Percentiles rank a stretch among this genome's conserved stretches.
Evolutionary conservation across 1,140 invertebrate genomes (phyloP).

Genomic region (Polyergus mexicanus): DNA sequence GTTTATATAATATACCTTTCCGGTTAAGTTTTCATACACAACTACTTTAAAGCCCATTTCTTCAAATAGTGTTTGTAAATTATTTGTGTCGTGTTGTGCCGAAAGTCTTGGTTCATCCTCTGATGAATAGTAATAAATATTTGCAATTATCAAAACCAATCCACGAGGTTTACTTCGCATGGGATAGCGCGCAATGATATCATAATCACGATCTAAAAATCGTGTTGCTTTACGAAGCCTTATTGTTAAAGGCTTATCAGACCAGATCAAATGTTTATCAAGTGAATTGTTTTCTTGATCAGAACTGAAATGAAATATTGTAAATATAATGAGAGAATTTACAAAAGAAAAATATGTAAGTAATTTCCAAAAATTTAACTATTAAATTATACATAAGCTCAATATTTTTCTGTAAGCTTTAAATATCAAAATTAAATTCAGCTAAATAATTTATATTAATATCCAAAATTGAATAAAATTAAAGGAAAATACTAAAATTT

Average conservation of each 20-base stretch:
- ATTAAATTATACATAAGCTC: too few species aligned
- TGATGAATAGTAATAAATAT: slow-evolving; percentile 83
- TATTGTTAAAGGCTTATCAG: slow-evolving; percentile 73
- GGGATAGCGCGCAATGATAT: slow-evolving; percentile 82
- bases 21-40: slow-evolving; percentile 81
- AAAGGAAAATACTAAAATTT: too few species aligned
- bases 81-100: slow-evolving; percentile 85
- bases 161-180: slow-evolving; percentile 87
- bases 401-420: too few species aligned
- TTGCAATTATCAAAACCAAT: slow-evolving; percentile 88
- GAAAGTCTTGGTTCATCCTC: slow-evolving; percentile 80
- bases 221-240: slow-evolving; percentile 79
- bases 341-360: not conserved
- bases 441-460: too few species aligned
- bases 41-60: slow-evolving; percentile 87
- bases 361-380: not conserved
- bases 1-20: slow-evolving; percentile 75
- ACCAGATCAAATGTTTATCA: slow-evolving; percentile 65
- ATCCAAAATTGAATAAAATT: too few species aligned
- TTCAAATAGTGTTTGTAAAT: slow-evolving; percentile 86
- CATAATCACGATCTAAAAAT: slow-evolving; percentile 77
- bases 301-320: slow-evolving; percentile 8
- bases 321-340: not conserved
- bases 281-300: slow-evolving; percentile 70
- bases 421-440: too few species aligned